Evolutionary conservation across 2,113 vertebrate species (phyloP), one percentile per base, ranked within the genome.

Genomic region (Melanerpes aurifrons): DNA sequence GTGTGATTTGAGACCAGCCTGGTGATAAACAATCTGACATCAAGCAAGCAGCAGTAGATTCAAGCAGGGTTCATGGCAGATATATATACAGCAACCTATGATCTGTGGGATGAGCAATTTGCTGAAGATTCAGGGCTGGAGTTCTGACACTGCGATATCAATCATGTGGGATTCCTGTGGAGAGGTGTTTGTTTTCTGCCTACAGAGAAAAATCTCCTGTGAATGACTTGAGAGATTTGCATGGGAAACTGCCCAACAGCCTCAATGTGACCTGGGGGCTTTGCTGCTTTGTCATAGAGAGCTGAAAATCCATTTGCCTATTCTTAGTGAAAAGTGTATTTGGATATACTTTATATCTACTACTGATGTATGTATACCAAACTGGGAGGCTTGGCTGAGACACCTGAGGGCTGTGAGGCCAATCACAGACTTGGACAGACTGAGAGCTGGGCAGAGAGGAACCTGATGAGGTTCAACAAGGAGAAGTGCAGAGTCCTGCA

Each of bases 101-200:
- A 66, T 48, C n/a, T 35, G 70, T 58, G 76, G 61, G n/a, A 67
- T 79, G 54, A 92, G 45, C 70, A 75, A 54, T 87, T 84, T 84
- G 72, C 83, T 79, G 73, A 47, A 59, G 81, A 90, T 48, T 84
- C 56, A 47, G 81, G 78, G 83, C 86, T 83, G 0, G 2, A 78
- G 45, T 67, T 83, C 77, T 90, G 86, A 90, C 86, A 76, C 12
- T 45, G 26, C 69, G 80, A 15, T 72, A 92, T 84, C 92, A 86
- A 54, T 90, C 90, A 92, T 24, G 5, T 22, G 54, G 48, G 58
- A 66, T 74, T 62, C 71, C 54, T 70, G 68, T 69, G 57, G 83
- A 89, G 50, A 70, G 58, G 29, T 92, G 58, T 88, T 93, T 84
- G 70, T 83, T 68, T 88, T 86, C 70, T 95, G 77, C 66, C 73